phyloP scores from a whole-genome alignment of 1,140 invertebrate species.

The Meteorus sp. region DNA sequence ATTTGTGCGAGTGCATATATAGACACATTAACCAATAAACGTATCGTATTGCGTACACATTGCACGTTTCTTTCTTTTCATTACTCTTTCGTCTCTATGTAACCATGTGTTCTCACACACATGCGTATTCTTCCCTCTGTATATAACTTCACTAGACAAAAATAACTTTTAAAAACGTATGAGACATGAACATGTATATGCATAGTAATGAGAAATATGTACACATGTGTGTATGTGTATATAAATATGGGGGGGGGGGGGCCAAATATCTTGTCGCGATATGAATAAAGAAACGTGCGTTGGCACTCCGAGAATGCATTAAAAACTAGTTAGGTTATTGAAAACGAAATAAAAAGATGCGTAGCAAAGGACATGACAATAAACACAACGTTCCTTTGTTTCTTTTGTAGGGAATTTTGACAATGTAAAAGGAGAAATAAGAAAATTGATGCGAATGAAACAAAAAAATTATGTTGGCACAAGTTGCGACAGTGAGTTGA shows the following conservation, averaged over 20 bases:
- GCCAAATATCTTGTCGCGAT: background rate
- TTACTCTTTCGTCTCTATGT: background rate
- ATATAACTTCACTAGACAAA: slow-evolving; percentile 14
- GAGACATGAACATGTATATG: slow-evolving; percentile 15
- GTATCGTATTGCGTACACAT: slow-evolving; percentile 14
- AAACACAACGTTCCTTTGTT: too few species aligned
- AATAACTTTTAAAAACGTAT: slow-evolving; percentile 8
- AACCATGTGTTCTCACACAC: slow-evolving; percentile 4
- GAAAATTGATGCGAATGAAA: too few species aligned
- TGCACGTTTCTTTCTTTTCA: slow-evolving; percentile 1
- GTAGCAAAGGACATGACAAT: too few species aligned
- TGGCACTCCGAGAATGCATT: background rate
- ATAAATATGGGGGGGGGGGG: background rate
- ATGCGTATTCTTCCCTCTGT: too few species aligned
- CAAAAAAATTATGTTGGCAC: too few species aligned
- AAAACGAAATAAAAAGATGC: too few species aligned
- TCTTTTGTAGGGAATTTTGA: too few species aligned
- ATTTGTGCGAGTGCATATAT: background rate
- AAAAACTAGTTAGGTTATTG: too few species aligned
- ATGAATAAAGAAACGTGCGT: slow-evolving; percentile 12
- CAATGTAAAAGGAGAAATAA: too few species aligned
- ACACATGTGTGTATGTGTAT: background rate
- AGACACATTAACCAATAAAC: slow-evolving; percentile 9
- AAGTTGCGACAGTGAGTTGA: too few species aligned
- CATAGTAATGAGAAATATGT: slow-evolving; percentile 9